Conservation (phyloP, 2,797 vertebrate genomes). For the Eurystomus glaucurus region DNA sequence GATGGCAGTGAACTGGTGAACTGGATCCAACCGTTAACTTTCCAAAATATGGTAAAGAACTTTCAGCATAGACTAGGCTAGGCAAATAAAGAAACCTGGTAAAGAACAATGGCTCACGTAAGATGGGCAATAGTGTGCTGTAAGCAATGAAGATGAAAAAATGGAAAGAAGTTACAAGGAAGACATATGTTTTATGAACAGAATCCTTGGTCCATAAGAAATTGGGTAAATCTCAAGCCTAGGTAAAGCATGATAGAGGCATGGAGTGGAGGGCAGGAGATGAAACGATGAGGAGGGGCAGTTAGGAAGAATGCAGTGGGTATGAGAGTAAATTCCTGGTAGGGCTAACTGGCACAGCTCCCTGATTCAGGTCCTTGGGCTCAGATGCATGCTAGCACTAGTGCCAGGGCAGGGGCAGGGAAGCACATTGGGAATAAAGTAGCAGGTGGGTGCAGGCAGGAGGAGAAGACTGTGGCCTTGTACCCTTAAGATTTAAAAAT, state of each 20-base stretch:
- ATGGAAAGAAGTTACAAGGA: neutral
- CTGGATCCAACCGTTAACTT: neutral
- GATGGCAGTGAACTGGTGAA: neutral
- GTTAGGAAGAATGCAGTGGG: neutral
- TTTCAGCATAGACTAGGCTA: neutral
- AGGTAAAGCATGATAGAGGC: neutral
- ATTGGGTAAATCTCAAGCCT: neutral
- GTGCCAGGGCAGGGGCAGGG: neutral
- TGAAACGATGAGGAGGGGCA: neutral
- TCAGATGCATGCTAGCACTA: neutral
- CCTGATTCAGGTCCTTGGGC: neutral
- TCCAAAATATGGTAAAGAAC: neutral
- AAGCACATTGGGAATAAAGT: neutral
- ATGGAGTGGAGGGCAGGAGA: neutral
- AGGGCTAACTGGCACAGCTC: neutral
- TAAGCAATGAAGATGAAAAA: neutral
- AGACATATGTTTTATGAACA: neutral
- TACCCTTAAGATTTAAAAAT: neutral
- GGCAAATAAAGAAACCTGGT: neutral
- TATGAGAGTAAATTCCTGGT: neutral
- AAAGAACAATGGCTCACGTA: neutral
- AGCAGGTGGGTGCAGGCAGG: neutral
- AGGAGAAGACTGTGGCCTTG: neutral
- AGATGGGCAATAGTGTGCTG: neutral
- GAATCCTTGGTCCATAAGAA: neutral